phyloP scores from a whole-genome alignment of 2,797 vertebrate genomes.

The Brotula barbata region DNA sequence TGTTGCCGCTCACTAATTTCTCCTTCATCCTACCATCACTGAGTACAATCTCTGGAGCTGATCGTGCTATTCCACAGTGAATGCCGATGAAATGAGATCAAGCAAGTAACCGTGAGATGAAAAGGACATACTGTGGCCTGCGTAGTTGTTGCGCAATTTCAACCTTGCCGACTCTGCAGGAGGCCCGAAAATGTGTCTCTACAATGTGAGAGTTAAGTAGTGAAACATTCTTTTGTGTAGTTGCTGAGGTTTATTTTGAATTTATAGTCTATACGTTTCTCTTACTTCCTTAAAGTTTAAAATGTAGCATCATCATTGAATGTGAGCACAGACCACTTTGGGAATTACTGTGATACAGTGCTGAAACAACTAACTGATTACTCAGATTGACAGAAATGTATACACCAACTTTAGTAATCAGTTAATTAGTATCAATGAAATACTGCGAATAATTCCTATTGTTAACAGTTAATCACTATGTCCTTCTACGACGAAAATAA shows the following conservation, averaged over 20 bases:
- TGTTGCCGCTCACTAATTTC: neutral
- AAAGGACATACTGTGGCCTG: no score
- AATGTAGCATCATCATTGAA: no score
- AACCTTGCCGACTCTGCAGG: neutral
- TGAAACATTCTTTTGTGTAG: neutral
- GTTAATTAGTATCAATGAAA: no score
- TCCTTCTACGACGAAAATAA: no score
- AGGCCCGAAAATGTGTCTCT: neutral
- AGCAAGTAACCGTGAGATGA: slow-evolving; percentile 6
- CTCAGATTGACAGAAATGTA: no score
- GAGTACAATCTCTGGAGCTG: neutral
- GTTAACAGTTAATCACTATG: no score
- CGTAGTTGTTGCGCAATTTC: no score
- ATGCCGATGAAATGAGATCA: slow-evolving; percentile 1
- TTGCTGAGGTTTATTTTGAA: neutral
- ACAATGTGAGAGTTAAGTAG: neutral
- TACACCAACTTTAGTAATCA: no score
- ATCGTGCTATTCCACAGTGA: neutral
- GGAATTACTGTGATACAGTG: neutral
- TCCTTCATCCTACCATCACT: neutral
- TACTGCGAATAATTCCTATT: no score
- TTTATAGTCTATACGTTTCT: neutral
- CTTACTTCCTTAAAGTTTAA: neutral
- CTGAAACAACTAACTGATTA: no score
- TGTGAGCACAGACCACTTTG: neutral